Evolutionary conservation across 2,113 vertebrate species (phyloP).

Genomic region (Tringa solitaria): DNA sequence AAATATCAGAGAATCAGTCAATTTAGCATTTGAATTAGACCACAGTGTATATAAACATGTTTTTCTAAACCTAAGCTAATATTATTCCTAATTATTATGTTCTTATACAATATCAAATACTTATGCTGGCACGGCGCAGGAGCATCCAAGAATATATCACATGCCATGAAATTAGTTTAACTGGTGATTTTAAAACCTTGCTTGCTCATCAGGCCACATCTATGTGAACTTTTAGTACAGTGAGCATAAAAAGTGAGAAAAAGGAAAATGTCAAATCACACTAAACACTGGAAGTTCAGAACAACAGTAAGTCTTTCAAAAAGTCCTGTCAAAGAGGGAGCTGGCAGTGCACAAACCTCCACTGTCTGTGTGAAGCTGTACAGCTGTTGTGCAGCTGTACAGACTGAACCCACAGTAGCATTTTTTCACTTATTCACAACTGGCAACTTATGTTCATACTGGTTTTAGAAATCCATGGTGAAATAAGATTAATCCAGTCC

Average conservation of each 20-base stretch:
- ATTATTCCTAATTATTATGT: background rate
- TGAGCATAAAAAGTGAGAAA: background rate
- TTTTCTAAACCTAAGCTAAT: background rate
- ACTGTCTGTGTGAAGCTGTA: background rate
- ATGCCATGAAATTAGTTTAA: background rate
- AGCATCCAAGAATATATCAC: background rate
- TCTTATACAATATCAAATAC: background rate
- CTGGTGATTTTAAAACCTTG: background rate
- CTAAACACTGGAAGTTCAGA: background rate
- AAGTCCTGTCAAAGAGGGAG: rapidly evolving
- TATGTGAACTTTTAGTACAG: background rate
- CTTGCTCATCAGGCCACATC: background rate
- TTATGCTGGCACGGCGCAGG: background rate
- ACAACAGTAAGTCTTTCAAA: background rate
- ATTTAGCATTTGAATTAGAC: background rate
- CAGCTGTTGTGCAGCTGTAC: background rate
- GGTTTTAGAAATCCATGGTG: background rate
- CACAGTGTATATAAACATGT: background rate
- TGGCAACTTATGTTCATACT: background rate
- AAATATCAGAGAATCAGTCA: background rate
- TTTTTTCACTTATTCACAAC: background rate
- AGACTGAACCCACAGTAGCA: background rate
- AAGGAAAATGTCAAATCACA: background rate
- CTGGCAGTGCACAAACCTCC: background rate
- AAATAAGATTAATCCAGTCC: background rate